phyloP scores from a whole-genome alignment of 2,113 vertebrate species.

The Hyaena hyaena region DNA sequence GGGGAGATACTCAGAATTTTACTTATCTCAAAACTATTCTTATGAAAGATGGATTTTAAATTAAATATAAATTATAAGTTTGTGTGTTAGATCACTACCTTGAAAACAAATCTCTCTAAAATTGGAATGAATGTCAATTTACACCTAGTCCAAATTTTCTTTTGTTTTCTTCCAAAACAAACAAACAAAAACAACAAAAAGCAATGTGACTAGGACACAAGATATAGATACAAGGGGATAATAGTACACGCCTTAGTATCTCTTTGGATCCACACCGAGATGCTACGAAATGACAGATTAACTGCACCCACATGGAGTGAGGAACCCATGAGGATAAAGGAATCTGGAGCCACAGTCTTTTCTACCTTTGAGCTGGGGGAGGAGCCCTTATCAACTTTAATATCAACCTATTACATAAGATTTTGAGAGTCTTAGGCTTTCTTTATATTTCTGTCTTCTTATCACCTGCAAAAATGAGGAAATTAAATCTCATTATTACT shows the following conservation, averaged over 20 bases:
- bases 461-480: not conserved
- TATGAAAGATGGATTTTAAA: not conserved
- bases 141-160: not conserved
- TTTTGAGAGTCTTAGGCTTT: not conserved
- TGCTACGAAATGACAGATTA: not conserved
- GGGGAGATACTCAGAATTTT: not conserved
- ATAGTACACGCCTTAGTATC: not conserved
- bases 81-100: not conserved
- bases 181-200: not conserved
- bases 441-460: not conserved
- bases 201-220: not conserved
- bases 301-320: not conserved
- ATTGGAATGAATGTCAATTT: not conserved
- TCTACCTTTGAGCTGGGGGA: not conserved
- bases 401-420: not conserved
- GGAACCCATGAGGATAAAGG: not conserved
- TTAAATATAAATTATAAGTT: not conserved
- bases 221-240: not conserved
- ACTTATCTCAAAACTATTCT: not conserved
- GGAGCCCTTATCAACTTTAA: not conserved
- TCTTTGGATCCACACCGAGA: not conserved
- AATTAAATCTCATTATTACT: not conserved
- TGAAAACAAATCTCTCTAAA: not conserved
- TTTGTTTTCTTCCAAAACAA: not conserved
- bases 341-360: not conserved